Conservation (phyloP, 2,797 vertebrate genomes). For the Chelonia mydas region DNA sequence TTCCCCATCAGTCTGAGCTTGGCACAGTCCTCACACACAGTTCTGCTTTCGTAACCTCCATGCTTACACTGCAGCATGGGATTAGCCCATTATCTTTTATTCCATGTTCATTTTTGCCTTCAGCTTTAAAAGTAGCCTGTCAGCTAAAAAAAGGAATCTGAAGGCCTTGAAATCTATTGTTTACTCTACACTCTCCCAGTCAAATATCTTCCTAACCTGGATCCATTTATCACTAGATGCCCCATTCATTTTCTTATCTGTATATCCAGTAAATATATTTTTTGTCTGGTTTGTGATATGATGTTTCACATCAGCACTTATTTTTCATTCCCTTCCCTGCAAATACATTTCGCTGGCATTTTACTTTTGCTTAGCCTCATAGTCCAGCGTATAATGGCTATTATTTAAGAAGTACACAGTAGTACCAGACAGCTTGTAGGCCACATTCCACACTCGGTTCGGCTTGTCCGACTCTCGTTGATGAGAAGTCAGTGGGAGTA, state of each 20-base stretch:
- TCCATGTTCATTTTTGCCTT: background rate
- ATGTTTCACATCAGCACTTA: rapidly evolving
- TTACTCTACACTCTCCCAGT: background rate
- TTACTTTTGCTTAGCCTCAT: rapidly evolving
- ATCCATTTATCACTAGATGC: background rate
- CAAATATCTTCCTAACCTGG: background rate
- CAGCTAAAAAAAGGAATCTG: background rate
- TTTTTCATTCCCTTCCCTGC: background rate
- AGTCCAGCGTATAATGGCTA: rapidly evolving
- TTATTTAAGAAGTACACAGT: rapidly evolving
- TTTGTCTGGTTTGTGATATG: rapidly evolving
- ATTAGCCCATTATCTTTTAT: no score
- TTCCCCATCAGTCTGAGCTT: background rate
- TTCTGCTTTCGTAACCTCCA: background rate
- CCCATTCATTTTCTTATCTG: background rate
- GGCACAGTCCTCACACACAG: background rate
- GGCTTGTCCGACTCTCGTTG: background rate
- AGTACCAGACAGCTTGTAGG: rapidly evolving
- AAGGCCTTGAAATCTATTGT: background rate
- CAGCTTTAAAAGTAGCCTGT: background rate
- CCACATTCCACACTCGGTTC: background rate
- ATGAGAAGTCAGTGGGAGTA: background rate
- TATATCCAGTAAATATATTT: background rate
- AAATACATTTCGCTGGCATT: rapidly evolving
- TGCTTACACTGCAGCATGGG: background rate